These are phyloP conservation scores for Dasyurus viverrinus DNA, from an alignment of 2,113 vertebrate genomes.

Conservation along the genomic window DNA sequence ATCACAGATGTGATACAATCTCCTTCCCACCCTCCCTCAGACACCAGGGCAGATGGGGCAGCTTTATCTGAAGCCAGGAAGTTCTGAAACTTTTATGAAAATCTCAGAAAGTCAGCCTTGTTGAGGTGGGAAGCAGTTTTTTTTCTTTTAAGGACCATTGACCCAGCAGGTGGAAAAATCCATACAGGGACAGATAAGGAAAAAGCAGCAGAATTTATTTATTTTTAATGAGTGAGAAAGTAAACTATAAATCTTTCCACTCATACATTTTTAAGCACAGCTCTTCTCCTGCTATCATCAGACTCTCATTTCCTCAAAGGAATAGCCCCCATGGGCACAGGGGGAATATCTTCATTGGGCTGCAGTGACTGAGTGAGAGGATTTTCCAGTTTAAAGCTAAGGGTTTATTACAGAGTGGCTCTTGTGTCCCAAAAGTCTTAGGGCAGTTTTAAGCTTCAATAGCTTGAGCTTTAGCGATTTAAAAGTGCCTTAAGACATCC, in stretches of 20 bases:
- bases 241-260: neutral
- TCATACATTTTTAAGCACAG: neutral
- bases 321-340: neutral
- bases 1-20: rapidly evolving
- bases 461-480: neutral
- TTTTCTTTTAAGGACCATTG: neutral
- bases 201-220: neutral
- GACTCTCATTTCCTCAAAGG: neutral
- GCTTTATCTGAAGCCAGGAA: neutral
- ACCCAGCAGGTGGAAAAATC: neutral
- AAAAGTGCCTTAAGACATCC: neutral
- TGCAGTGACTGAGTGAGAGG: neutral
- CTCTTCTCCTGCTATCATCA: neutral
- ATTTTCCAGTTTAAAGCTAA: neutral
- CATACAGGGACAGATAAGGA: neutral
- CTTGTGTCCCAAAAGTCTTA: neutral
- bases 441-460: neutral
- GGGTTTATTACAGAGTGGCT: neutral
- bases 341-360: neutral
- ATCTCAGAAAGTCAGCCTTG: neutral
- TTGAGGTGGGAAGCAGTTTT: neutral
- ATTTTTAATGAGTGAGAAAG: neutral
- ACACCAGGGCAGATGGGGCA: neutral
- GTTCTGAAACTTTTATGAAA: neutral
- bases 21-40: neutral